Percentiles rank a stretch among this genome's conserved stretches.
Evolutionary conservation across 2,888 invertebrate genomes (phyloP).

Genomic region (Actias luna): DNA sequence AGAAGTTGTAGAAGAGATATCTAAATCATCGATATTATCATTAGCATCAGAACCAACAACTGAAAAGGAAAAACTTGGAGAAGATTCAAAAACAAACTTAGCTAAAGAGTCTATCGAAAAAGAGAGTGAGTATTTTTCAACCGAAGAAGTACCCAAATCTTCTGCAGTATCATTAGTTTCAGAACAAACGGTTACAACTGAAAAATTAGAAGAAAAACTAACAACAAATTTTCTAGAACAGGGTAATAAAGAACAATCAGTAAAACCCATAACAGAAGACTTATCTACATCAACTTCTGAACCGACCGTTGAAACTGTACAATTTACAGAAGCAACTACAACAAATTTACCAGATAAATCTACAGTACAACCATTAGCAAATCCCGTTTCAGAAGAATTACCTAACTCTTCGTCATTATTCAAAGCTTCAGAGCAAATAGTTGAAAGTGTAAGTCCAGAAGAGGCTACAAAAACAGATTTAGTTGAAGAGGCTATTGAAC

Average conservation of each 20-base stretch:
- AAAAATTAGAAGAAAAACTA: not conserved
- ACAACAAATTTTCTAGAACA: not conserved
- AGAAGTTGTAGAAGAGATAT: not conserved
- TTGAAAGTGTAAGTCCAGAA: slow-evolving; percentile 7
- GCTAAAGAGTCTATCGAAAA: not conserved
- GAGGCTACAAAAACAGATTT: not conserved
- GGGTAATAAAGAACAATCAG: slow-evolving; percentile 14
- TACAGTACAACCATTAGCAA: not conserved
- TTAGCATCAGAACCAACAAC: slow-evolving; percentile 9
- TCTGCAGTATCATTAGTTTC: not conserved
- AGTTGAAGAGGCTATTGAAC: not conserved
- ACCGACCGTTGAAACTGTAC: not conserved
- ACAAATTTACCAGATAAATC: not conserved
- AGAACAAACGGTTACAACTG: slow-evolving; percentile 11
- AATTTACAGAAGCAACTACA: not conserved
- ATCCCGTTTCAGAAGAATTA: not conserved
- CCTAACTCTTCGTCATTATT: not conserved
- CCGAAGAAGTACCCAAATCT: not conserved
- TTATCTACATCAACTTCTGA: slow-evolving; percentile 6
- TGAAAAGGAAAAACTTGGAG: slow-evolving; percentile 5
- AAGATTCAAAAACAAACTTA: not conserved
- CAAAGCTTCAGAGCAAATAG: not conserved
- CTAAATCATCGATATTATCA: not conserved
- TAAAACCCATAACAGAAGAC: slow-evolving; percentile 20
- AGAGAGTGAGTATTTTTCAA: not conserved